phyloP scores from a whole-genome alignment of 2,888 invertebrate genomes.

The Periphyllus acericola region DNA sequence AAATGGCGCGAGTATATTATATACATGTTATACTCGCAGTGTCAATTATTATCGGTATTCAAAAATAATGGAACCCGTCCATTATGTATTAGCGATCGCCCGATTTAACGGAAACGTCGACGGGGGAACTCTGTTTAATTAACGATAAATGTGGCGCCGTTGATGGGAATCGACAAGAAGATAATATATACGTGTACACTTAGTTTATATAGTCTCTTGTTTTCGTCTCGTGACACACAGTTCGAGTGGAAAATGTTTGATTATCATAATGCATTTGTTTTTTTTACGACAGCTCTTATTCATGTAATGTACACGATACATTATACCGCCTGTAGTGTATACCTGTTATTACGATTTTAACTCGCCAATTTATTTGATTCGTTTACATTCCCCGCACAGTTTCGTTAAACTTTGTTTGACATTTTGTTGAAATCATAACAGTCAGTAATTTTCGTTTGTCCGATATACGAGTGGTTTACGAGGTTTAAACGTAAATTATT shows the following conservation, averaged over 20 bases:
- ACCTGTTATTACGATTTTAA: too few relatives aligned
- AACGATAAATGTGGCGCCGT: not conserved
- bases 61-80: not conserved
- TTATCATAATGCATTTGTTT: not conserved
- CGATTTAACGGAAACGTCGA: not conserved
- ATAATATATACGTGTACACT: not conserved
- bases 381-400: too few relatives aligned
- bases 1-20: not conserved
- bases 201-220: not conserved
- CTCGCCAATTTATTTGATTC: too few relatives aligned
- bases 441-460: too few relatives aligned
- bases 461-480: too few relatives aligned
- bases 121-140: constrained; percentile 13
- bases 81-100: not conserved
- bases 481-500: too few relatives aligned
- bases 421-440: too few relatives aligned
- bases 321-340: too few relatives aligned
- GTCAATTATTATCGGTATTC: not conserved
- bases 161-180: constrained; percentile 9
- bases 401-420: too few relatives aligned
- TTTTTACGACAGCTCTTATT: too few relatives aligned
- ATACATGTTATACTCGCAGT: not conserved
- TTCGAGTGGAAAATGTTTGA: not conserved
- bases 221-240: not conserved
- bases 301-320: too few relatives aligned